phyloP scores from a whole-genome alignment of 2,797 vertebrate genomes.

The Neostethus bicornis region DNA sequence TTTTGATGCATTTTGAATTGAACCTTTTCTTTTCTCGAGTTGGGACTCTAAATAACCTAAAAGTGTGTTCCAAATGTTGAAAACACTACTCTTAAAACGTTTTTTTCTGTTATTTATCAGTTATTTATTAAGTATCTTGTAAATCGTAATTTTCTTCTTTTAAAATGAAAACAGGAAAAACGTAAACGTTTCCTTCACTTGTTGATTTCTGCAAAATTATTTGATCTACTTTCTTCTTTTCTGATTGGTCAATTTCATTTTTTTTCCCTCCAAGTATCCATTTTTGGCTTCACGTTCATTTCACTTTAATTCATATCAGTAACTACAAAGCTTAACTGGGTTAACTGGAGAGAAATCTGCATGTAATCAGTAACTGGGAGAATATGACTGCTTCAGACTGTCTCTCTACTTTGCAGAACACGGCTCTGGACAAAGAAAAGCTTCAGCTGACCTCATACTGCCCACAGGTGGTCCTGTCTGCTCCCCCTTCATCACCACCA shows the following conservation, averaged over 20 bases:
- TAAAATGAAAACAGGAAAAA: too few relatives aligned
- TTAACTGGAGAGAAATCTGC: constrained; percentile 14
- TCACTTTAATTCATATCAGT: constrained; percentile 22
- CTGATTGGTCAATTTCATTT: constrained; percentile 23
- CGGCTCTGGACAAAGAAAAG: constrained; percentile 95
- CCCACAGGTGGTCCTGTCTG: constrained; percentile 54
- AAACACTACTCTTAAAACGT: too few relatives aligned
- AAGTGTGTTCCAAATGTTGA: too few relatives aligned
- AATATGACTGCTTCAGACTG: constrained; percentile 16
- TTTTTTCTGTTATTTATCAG: too few relatives aligned
- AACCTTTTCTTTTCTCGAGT: too few relatives aligned
- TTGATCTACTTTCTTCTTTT: constrained; percentile 23
- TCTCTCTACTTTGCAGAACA: constrained; percentile 81
- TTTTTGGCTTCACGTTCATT: constrained; percentile 40
- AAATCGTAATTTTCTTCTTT: too few relatives aligned
- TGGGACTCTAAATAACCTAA: too few relatives aligned
- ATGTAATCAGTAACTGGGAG: background rate
- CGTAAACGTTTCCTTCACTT: constrained; percentile 43
- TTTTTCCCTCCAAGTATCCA: constrained; percentile 21
- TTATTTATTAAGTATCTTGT: too few relatives aligned
- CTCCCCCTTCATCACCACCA: constrained; percentile 24
- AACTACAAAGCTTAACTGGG: constrained; percentile 6
- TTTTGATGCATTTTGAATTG: too few relatives aligned
- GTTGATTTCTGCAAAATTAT: too few relatives aligned
- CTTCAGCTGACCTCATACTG: constrained; percentile 80